Evolutionary conservation across 2,797 vertebrate species (phyloP), one percentile per base, ranked within the genome.

Genomic region (Atherinosoma microstoma): DNA sequence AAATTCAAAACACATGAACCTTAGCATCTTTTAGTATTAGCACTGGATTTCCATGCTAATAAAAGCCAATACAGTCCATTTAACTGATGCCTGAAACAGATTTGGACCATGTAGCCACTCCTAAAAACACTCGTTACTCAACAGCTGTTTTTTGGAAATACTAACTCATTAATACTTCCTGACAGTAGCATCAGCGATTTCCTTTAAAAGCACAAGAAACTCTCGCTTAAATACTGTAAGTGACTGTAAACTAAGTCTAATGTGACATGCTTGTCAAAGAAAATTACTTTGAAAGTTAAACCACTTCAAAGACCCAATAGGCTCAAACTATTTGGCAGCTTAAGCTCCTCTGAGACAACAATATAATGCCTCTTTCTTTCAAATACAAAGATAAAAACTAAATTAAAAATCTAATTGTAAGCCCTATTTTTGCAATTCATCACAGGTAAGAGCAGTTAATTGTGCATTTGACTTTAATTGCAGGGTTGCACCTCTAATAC

Each of bases 161-260:
- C 27, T 2, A 6, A 56, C 29, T 30, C 53, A 56, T 67, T 27
- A 40, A 58, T 32, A 56, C 27, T 58, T 70, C n/a, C 29, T 47
- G 53, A 56, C 35, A 12, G 63, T 49, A 60, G 45, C 63, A 60
- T 68, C 51, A 49, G 30, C 51, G 45, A 36, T 67, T 72, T 74
- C 29, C 71, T 75, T 82, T 30, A 67, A 79, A 79, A 4, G 30
- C 42, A 61, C 24, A 65, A 60, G n/a, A 78, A 71, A 68, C 38
- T 35, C 51, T 60, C n/a, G 4, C 49, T 12, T 51, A 22, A 73
- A 68, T 22, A 35, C 54, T 64, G 53, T 67, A 66, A n/a, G 22
- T 20, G 67, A 45, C 73, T 64, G 35, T 45, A 70, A 75, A 82
- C n/a, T 29, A 45, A 32, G 20, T 72, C 40, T 20, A 72, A 70